Percentiles rank a stretch among this genome's conserved stretches.
phyloP scores from a whole-genome alignment of 2,797 vertebrate genomes.

The Onychomys torridus region DNA sequence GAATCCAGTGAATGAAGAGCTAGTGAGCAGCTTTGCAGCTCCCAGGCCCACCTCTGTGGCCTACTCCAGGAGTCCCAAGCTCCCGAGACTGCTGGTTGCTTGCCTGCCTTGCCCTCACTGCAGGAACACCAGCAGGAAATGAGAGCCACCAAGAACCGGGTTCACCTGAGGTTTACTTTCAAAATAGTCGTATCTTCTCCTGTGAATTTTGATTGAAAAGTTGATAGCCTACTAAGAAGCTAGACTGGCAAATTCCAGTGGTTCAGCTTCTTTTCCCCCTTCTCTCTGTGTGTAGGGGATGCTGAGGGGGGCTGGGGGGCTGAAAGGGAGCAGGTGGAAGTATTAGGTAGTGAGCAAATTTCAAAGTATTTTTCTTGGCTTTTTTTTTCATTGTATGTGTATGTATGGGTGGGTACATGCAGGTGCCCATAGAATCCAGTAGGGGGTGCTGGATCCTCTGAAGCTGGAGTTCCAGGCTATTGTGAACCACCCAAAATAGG shows the following conservation, averaged over 20 bases:
- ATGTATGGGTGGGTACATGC: background rate
- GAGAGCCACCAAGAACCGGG: background rate
- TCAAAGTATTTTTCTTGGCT: background rate
- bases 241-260: background rate
- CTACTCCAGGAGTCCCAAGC: background rate
- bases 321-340: background rate
- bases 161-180: slow-evolving; percentile 33
- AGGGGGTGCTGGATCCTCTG: background rate
- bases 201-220: slow-evolving; percentile 23
- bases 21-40: background rate
- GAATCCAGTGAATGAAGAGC: background rate
- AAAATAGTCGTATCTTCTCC: slow-evolving; percentile 38
- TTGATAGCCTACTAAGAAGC: slow-evolving; percentile 21
- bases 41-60: background rate
- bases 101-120: background rate
- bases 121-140: background rate
- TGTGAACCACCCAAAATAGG: background rate
- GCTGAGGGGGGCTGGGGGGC: no score
- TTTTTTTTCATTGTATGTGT: background rate
- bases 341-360: background rate
- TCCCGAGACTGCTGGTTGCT: background rate
- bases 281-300: background rate
- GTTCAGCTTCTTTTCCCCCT: background rate
- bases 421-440: background rate
- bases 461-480: background rate